Evolutionary conservation across 2,113 vertebrate genomes (phyloP).

Genomic region (Vidua chalybeata): DNA sequence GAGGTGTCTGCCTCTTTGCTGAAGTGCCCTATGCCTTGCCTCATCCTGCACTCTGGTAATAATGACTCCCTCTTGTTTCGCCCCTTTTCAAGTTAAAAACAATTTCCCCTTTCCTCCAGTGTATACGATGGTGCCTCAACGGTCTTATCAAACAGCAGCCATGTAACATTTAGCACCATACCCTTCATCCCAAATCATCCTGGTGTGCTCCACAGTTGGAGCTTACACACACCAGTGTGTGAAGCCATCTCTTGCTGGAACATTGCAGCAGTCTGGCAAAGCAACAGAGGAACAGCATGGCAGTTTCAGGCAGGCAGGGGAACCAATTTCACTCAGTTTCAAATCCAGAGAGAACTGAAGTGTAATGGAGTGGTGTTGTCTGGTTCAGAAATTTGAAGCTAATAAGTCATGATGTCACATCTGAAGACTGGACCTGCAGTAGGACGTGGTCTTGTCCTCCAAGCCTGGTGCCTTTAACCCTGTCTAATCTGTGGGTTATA

Average conservation of each 20-base stretch:
- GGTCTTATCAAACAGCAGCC: neutral
- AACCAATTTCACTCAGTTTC: neutral
- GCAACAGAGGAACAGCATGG: neutral
- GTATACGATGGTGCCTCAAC: neutral
- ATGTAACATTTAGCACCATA: fast-evolving
- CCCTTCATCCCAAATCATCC: neutral
- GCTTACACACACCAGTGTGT: fast-evolving
- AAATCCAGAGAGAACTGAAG: neutral
- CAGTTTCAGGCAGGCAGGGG: neutral
- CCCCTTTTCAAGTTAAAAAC: neutral
- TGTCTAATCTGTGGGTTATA: neutral
- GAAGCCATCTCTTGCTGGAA: neutral
- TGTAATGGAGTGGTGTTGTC: neutral
- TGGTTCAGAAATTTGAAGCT: neutral
- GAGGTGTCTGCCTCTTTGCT: neutral
- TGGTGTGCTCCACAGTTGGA: neutral
- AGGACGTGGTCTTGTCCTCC: neutral
- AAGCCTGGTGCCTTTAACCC: neutral
- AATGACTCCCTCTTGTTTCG: neutral
- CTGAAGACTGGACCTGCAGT: neutral
- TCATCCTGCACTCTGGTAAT: neutral
- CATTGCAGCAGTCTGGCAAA: neutral
- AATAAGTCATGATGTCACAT: neutral
- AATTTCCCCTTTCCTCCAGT: neutral
- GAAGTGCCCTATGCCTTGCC: neutral